Base-by-base conservation (phyloP, 2,113 vertebrate species). In the Caranx ignobilis region DNA sequence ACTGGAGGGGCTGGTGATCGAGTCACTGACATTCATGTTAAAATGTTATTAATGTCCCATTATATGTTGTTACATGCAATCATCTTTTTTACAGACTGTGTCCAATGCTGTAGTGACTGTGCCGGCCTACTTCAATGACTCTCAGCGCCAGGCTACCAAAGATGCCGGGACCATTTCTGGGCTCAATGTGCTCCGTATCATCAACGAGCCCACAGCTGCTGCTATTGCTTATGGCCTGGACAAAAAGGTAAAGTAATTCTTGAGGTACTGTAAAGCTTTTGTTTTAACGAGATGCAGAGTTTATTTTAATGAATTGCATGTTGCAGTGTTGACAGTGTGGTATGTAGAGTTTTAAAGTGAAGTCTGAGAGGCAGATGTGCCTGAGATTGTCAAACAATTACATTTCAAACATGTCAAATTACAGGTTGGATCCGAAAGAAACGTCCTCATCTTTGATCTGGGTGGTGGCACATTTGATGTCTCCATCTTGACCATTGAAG, bases 401-500 rank as follows among this genome's bases (percentile, higher is more conserved):
- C 8, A 10, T 47, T 35, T 0, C 48, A 67, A 41, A 11, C 0
- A 37, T 56, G 12, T 71, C 2, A 10, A 32, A 11, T 77, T 60
- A 19, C 64, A 94, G 94, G 92, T 94, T 15, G 94, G 94, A 7
- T 10, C 71, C 16, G 97, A 98, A 39, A 95, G 96, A 56, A 97
- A 98, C 0, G 97, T 98, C 3, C 92, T 98, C 15, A 98, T 97
- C 70, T 98, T 98, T 6, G 97, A 98, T 3, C 90, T 98, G 3
- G 97, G 97, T 0, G 97, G 97, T 6, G 97, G 96, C 83, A 98
- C 97, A 48, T 98, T 98, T 0, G 97, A 98, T 1, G 94, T 95
- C 43, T 95, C 94, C 67, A 93, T 95, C 71, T 75, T 95, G 81
- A 93, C 92, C 0, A 94, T 89, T n/a, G 91, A 95, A 43, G 94